phyloP scores from a whole-genome alignment of 2,797 vertebrate species.

The Fundulus diaphanus region DNA sequence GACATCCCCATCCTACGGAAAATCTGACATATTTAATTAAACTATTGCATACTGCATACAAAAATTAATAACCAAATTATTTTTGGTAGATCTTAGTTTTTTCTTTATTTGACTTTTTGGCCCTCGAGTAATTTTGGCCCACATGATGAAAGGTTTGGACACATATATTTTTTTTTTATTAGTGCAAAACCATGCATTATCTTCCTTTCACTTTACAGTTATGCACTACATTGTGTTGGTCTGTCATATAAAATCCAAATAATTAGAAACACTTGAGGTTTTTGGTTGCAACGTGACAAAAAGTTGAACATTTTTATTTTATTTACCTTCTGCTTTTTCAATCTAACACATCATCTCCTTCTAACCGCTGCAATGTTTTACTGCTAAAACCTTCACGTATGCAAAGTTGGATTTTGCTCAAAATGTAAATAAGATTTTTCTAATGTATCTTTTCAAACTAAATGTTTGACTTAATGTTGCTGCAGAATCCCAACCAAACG shows the following conservation, averaged over 20 bases:
- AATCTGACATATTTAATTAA: too few relatives aligned
- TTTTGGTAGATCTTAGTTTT: too few relatives aligned
- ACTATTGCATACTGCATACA: too few relatives aligned
- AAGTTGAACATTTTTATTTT: neutral
- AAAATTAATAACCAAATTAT: too few relatives aligned
- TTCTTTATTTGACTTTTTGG: too few relatives aligned
- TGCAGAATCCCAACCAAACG: neutral
- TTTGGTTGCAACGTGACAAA: neutral
- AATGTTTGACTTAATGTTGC: neutral
- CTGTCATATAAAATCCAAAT: neutral
- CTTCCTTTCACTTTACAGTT: neutral
- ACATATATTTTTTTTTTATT: too few relatives aligned
- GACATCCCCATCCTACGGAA: too few relatives aligned
- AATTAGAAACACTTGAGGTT: neutral
- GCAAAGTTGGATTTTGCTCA: neutral
- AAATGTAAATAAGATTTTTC: neutral
- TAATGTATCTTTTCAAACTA: neutral
- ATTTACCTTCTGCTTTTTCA: neutral
- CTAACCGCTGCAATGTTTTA: neutral
- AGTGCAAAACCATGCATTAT: neutral
- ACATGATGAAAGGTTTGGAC: too few relatives aligned
- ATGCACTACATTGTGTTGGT: neutral
- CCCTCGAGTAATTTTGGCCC: too few relatives aligned
- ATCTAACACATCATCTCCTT: neutral
- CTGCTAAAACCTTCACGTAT: neutral